A percentile compares a stretch with the other conserved stretches of the same genome.
Conservation (phyloP, 2,888 invertebrate genomes). For the Zelleria hepariella region DNA sequence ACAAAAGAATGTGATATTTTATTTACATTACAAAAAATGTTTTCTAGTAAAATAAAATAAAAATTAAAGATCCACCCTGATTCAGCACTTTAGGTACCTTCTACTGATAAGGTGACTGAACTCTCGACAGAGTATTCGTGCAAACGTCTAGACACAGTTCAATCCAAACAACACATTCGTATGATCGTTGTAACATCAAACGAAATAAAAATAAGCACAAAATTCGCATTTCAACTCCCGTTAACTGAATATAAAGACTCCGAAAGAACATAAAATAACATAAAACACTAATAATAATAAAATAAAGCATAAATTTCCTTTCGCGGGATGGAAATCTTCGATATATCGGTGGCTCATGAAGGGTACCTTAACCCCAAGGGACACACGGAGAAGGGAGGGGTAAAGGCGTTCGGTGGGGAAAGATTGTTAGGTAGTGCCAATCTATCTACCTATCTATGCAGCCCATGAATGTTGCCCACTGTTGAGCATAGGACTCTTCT, state of each 20-base stretch:
- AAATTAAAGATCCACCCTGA: too few species aligned
- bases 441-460: too few species aligned
- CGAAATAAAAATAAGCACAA: background rate
- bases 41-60: too few species aligned
- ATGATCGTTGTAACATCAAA: background rate
- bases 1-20: too few species aligned
- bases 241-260: slow-evolving; percentile 17
- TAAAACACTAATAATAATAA: slow-evolving; percentile 46
- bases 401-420: background rate
- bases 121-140: too few species aligned
- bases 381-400: slow-evolving; percentile 16
- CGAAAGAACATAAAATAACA: background rate
- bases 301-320: slow-evolving; percentile 16
- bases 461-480: too few species aligned
- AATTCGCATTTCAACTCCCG: slow-evolving; percentile 35
- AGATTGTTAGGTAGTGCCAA: too few species aligned
- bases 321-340: slow-evolving; percentile 32
- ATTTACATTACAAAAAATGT: too few species aligned
- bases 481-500: too few species aligned
- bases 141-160: background rate
- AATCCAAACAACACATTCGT: background rate
- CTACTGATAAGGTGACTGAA: too few species aligned
- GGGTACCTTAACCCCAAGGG: slow-evolving; percentile 2
- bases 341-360: slow-evolving; percentile 21
- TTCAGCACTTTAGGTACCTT: too few species aligned